A percentile compares a stretch with the other conserved stretches of the same genome.
phyloP scores from a whole-genome alignment of 2,797 vertebrate species.

The Lemur catta region DNA sequence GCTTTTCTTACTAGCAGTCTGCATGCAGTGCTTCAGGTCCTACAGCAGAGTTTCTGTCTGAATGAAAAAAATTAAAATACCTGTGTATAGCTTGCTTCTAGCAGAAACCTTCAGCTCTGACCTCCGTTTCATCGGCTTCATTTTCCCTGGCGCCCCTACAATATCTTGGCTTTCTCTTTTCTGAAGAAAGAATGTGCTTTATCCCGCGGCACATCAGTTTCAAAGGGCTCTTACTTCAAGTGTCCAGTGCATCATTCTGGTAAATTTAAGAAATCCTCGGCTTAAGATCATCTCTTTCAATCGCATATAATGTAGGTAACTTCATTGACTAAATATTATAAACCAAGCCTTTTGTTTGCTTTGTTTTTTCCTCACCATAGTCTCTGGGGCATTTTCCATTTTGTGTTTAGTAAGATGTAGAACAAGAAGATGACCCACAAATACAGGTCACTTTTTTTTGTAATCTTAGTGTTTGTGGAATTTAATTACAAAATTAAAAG shows the following conservation, averaged over 20 bases:
- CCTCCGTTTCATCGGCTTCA: slow-evolving; percentile 83
- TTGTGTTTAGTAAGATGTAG: slow-evolving; percentile 74
- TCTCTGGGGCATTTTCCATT: slow-evolving; percentile 74
- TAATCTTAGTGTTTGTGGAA: slow-evolving; percentile 42
- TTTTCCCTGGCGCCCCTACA: slow-evolving; percentile 80
- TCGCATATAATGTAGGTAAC: slow-evolving; percentile 80
- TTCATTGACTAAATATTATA: slow-evolving; percentile 77
- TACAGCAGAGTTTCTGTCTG: slow-evolving; percentile 75
- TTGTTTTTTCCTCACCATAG: slow-evolving; percentile 60
- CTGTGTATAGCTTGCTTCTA: slow-evolving; percentile 71
- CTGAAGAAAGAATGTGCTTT: slow-evolving; percentile 84
- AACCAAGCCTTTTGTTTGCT: slow-evolving; percentile 76
- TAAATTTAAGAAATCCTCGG: slow-evolving; percentile 88
- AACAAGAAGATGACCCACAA: slow-evolving; percentile 73
- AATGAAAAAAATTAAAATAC: slow-evolving; percentile 80
- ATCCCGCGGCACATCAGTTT: slow-evolving; percentile 84
- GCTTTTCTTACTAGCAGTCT: slow-evolving; percentile 69
- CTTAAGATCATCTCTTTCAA: slow-evolving; percentile 83
- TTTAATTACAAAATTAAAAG: slow-evolving; percentile 72
- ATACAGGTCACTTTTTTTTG: slow-evolving; percentile 39
- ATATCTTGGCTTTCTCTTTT: slow-evolving; percentile 83
- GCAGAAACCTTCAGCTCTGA: slow-evolving; percentile 87
- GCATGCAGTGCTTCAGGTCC: slow-evolving; percentile 45
- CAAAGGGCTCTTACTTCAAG: slow-evolving; percentile 88
- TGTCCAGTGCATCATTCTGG: slow-evolving; percentile 86